Conservation (phyloP, 2,888 invertebrate genomes). For the Leptopilina syphax region DNA sequence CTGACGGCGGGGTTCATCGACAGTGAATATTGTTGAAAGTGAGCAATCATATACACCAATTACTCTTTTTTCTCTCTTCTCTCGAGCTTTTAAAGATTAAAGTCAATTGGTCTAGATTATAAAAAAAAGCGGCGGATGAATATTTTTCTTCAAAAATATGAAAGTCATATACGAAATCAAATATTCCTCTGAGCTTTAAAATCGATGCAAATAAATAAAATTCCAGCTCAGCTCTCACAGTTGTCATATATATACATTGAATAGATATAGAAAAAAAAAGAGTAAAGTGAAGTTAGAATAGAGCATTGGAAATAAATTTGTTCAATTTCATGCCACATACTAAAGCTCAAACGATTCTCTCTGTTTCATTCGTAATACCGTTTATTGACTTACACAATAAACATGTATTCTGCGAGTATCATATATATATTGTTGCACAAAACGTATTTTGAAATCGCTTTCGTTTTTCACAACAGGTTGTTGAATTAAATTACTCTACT, state of each 20-base stretch:
- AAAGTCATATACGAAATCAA: not conserved
- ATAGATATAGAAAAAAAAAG: not conserved
- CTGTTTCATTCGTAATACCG: not conserved
- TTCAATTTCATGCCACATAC: conserved; percentile 13
- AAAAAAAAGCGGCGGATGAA: not conserved
- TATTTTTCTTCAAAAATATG: not conserved
- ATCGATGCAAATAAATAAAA: conserved; percentile 20
- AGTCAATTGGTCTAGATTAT: not conserved
- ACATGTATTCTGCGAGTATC: too few species aligned
- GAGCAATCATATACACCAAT: conserved; percentile 6
- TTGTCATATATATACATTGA: not conserved
- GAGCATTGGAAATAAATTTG: conserved; percentile 18
- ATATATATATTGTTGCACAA: too few species aligned
- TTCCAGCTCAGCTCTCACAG: not conserved
- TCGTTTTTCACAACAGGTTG: too few species aligned
- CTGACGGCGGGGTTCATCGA: not conserved
- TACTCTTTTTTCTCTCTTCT: not conserved
- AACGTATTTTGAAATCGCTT: too few species aligned
- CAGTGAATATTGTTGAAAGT: not conserved
- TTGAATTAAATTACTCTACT: too few species aligned
- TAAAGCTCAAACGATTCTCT: not conserved
- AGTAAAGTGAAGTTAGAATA: conserved; percentile 19
- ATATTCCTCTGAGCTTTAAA: not conserved
- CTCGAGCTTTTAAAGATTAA: not conserved
- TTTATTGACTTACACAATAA: conserved; percentile 14